A percentile compares a stretch with the other conserved stretches of the same genome.
These are phyloP conservation scores for Pipistrellus nathusii DNA, from an alignment of 2,797 vertebrate genomes.

Conservation along the genomic window DNA sequence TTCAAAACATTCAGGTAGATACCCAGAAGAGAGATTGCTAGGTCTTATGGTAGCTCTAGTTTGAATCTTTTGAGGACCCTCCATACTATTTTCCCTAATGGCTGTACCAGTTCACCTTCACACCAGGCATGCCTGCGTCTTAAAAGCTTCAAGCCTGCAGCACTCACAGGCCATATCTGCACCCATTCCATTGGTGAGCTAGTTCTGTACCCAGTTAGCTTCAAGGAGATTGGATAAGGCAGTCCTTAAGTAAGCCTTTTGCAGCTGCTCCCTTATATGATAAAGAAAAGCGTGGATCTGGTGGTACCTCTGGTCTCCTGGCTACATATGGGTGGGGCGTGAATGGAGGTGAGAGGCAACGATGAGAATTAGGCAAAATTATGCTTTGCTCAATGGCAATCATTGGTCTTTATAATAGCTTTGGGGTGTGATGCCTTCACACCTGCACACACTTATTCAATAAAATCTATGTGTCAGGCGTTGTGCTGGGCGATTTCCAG, in stretches of 20 bases:
- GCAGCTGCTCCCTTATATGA: neutral
- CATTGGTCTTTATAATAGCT: neutral
- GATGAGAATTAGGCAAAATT: neutral
- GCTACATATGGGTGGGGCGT: fast-evolving
- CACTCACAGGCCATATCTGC: fast-evolving
- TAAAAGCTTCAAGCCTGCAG: neutral
- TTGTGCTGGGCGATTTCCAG: slow-evolving; percentile 48
- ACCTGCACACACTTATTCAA: neutral
- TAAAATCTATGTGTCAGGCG: slow-evolving; percentile 2
- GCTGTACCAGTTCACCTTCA: neutral
- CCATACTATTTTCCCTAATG: neutral
- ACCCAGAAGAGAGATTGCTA: neutral
- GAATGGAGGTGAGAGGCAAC: neutral
- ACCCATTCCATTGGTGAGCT: neutral
- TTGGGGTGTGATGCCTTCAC: neutral
- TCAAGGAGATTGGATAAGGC: neutral
- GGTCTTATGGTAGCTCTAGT: neutral
- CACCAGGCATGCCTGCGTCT: neutral
- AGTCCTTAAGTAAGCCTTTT: neutral
- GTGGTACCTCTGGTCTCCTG: neutral
- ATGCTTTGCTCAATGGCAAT: neutral
- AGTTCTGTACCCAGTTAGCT: neutral
- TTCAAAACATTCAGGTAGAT: neutral
- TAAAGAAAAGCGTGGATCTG: neutral
- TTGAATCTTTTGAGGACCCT: neutral